Conservation (phyloP, 2,888 invertebrate species). For the Caradrina kadenii region DNA sequence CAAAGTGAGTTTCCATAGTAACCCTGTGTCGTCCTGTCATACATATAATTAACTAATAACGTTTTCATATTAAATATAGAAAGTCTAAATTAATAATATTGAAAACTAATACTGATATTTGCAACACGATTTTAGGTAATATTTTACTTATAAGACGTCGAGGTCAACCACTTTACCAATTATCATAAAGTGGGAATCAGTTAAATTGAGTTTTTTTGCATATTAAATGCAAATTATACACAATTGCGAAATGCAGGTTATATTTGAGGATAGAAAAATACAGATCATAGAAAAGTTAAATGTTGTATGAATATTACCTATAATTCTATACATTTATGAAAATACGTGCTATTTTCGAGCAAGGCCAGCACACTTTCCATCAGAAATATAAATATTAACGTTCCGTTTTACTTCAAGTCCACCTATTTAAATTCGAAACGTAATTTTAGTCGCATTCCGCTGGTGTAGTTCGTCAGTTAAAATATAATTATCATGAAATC, state of each 20-base stretch:
- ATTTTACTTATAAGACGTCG: constrained; percentile 14
- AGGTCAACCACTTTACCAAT: constrained; percentile 29
- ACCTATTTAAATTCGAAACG: constrained; percentile 42
- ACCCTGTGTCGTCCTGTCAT: neutral
- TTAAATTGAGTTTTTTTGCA: constrained; percentile 1
- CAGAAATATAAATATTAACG: constrained; percentile 16
- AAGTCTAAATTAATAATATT: constrained; percentile 26
- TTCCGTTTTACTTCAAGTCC: constrained; percentile 24
- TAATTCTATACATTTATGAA: constrained; percentile 11
- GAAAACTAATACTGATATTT: constrained; percentile 16
- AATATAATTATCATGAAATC: constrained; percentile 51
- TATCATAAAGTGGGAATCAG: constrained; percentile 16
- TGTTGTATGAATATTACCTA: neutral
- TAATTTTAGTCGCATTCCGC: constrained; percentile 53
- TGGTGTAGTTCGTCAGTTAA: constrained; percentile 25
- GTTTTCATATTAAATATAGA: constrained; percentile 5
- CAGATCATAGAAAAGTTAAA: neutral
- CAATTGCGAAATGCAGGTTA: constrained; percentile 12
- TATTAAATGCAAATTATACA: constrained; percentile 3
- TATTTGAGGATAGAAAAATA: constrained; percentile 1
- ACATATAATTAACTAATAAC: constrained; percentile 3
- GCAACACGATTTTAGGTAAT: constrained; percentile 11
- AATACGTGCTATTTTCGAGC: constrained; percentile 20
- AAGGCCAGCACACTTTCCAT: constrained; percentile 24
- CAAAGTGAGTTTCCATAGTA: neutral